A percentile compares a stretch with the other conserved stretches of the same genome.
Evolutionary conservation across 2,113 vertebrate genomes (phyloP).

Genomic region (Lophius piscatorius): DNA sequence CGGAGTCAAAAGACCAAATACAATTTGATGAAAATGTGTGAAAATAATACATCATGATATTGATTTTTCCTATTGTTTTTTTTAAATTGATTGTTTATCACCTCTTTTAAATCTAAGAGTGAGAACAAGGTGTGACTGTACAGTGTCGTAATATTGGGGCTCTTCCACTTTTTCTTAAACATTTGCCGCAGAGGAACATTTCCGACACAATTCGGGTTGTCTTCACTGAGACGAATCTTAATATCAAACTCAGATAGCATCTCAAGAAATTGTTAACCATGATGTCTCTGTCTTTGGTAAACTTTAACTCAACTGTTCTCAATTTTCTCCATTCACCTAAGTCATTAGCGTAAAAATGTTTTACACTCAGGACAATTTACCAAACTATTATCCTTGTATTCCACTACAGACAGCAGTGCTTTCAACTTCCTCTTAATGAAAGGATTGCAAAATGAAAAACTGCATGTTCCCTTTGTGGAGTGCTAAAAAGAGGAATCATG

Average conservation of each 20-base stretch:
- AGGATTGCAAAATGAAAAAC: conserved; percentile 75
- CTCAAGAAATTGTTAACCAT: neutral
- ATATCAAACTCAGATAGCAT: no score
- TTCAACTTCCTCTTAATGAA: conserved; percentile 64
- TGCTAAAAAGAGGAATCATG: conserved; percentile 72
- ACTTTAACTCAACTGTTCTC: no score
- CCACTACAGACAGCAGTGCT: conserved; percentile 28
- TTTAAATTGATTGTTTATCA: no score
- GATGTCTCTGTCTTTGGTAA: neutral
- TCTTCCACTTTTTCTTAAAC: no score
- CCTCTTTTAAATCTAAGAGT: no score
- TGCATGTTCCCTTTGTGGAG: conserved; percentile 49
- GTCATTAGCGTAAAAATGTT: conserved; percentile 1
- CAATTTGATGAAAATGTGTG: conserved; percentile 66
- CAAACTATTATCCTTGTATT: neutral
- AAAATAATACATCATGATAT: conserved; percentile 51
- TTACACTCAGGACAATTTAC: neutral
- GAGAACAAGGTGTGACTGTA: no score
- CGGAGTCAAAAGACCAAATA: conserved; percentile 66
- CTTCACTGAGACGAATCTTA: no score
- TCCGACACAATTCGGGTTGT: no score
- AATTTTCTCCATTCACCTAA: no score
- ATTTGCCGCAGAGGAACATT: no score
- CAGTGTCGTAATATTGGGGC: no score
- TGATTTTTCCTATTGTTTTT: no score